A percentile compares a stretch with the other conserved stretches of the same genome.
Conservation (phyloP, 2,113 vertebrate species). For the Epinephelus fuscoguttatus region DNA sequence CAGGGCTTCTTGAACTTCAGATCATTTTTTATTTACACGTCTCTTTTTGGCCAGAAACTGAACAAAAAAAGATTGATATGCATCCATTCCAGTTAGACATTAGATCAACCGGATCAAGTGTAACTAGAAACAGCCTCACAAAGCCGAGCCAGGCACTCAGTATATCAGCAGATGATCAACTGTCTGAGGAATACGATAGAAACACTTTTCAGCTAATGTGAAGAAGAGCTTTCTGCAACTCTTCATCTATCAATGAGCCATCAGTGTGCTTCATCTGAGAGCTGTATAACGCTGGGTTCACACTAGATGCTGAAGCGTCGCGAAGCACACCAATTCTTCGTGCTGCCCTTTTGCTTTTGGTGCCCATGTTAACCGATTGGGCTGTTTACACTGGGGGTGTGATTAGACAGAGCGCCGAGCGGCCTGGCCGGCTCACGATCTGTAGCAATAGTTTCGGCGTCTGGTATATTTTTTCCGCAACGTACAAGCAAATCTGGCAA, state of each 20-base stretch:
- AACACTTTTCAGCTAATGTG: conserved; percentile 13
- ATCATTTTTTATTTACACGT: conserved; percentile 28
- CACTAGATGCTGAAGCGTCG: too few relatives aligned
- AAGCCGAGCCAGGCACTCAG: conserved; percentile 15
- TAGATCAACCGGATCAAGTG: conserved; percentile 59
- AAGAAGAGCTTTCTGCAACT: neutral
- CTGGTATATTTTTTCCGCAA: too few relatives aligned
- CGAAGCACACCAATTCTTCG: too few relatives aligned
- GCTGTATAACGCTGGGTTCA: too few relatives aligned
- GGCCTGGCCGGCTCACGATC: too few relatives aligned
- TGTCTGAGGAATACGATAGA: conserved; percentile 5
- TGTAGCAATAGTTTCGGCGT: too few relatives aligned
- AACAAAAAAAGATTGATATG: conserved; percentile 43
- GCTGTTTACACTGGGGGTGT: too few relatives aligned
- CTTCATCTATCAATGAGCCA: neutral
- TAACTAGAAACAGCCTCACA: conserved; percentile 64
- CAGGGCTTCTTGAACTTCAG: conserved; percentile 1
- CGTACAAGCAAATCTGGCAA: too few relatives aligned
- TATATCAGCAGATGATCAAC: conserved; percentile 25
- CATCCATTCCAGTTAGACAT: conserved; percentile 54
- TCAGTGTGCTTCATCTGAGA: too few relatives aligned
- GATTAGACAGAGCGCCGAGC: too few relatives aligned
- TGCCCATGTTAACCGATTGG: too few relatives aligned
- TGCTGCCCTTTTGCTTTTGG: too few relatives aligned
- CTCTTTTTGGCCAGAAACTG: conserved; percentile 62